A percentile compares a stretch with the other conserved stretches of the same genome.
Conservation (phyloP, 2,113 vertebrate genomes). For the Scatophagus argus region DNA sequence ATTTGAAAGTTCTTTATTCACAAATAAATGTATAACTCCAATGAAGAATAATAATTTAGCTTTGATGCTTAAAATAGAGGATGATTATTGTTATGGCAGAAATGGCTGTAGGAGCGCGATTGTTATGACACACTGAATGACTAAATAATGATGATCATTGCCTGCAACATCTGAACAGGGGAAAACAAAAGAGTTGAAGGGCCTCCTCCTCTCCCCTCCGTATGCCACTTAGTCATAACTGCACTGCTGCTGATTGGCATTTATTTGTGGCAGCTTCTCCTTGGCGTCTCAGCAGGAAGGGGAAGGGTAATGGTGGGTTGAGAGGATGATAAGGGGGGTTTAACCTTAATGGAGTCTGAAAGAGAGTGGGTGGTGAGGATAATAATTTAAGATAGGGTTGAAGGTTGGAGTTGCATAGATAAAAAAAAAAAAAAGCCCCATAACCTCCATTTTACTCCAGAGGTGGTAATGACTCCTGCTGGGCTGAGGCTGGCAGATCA, state of each 20-base stretch:
- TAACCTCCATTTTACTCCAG: constrained; percentile 45
- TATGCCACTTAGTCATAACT: constrained; percentile 32
- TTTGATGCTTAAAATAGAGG: constrained; percentile 13
- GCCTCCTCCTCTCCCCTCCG: background rate
- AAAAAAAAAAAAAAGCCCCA: constrained; percentile 25
- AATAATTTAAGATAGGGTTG: constrained; percentile 71
- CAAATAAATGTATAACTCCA: background rate
- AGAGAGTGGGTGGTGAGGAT: constrained; percentile 31
- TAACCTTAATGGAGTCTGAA: constrained; percentile 59
- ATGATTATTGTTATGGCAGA: constrained; percentile 56
- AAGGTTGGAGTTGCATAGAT: constrained; percentile 56
- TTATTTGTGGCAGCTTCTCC: constrained; percentile 63
- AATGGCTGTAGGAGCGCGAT: constrained; percentile 37
- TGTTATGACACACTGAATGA: constrained; percentile 31
- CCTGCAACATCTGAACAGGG: constrained; percentile 21
- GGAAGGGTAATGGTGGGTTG: constrained; percentile 70
- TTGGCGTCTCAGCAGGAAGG: constrained; percentile 68
- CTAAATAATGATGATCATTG: constrained; percentile 53
- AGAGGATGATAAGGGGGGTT: constrained; percentile 63
- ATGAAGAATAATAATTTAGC: constrained; percentile 16
- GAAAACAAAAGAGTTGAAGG: background rate
- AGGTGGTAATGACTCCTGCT: constrained; percentile 65
- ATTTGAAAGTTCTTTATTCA: background rate
- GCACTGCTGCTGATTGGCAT: constrained; percentile 47
- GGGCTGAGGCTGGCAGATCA: constrained; percentile 51